A percentile compares a stretch with the other conserved stretches of the same genome.
Conservation (phyloP, 2,113 vertebrate genomes). For the Thymallus thymallus region DNA sequence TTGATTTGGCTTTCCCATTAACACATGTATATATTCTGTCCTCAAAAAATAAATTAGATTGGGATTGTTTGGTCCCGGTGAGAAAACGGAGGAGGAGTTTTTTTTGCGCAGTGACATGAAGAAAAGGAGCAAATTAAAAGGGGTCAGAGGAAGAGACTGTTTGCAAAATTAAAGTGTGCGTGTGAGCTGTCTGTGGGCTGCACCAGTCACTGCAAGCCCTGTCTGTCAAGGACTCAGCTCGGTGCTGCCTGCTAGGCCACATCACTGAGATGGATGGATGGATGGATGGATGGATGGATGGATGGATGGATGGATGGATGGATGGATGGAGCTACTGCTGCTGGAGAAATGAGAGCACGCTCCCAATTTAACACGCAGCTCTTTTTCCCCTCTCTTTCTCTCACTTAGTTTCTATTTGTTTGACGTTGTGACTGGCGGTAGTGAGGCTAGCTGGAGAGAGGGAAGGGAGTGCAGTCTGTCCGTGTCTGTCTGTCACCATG, state of each 20-base stretch:
- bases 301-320: no score
- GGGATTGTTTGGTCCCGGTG: constrained; percentile 81
- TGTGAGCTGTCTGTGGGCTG: not conserved
- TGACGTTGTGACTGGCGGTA: constrained; percentile 2
- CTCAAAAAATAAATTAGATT: constrained; percentile 80
- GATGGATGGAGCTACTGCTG: no score
- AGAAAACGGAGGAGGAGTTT: constrained; percentile 24
- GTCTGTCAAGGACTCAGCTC: no score
- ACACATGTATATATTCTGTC: constrained; percentile 78
- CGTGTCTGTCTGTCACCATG: no score
- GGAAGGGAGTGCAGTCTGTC: no score
- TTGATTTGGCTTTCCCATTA: constrained; percentile 77
- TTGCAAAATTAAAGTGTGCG: constrained; percentile 66
- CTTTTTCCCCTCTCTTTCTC: constrained; percentile 24
- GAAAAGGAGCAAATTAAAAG: constrained; percentile 69
- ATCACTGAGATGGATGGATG: not conserved
- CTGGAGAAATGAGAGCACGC: no score
- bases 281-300: no score
- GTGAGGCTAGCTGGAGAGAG: no score
- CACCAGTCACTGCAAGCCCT: no score
- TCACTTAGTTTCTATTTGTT: not conserved
- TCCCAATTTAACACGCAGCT: no score
- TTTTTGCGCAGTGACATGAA: constrained; percentile 40
- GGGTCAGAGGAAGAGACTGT: constrained; percentile 72
- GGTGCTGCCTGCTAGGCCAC: no score